A percentile compares a stretch with the other conserved stretches of the same genome.
Evolutionary conservation across 2,797 vertebrate genomes (phyloP).

Genomic region (Nyctibius grandis): DNA sequence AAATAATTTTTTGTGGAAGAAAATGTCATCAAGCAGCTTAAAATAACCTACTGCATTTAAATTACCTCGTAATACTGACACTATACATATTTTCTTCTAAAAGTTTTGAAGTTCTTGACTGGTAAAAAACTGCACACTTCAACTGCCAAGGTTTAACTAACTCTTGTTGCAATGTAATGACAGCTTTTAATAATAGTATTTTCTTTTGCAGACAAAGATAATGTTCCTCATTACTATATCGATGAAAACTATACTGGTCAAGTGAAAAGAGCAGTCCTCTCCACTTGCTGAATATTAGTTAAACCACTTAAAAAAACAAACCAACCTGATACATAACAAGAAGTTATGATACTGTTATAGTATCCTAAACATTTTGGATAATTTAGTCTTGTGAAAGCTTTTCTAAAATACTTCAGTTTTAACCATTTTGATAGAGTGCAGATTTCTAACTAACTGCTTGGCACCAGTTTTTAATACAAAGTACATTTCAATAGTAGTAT

Average conservation of each 20-base stretch:
- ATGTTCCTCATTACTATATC: background rate
- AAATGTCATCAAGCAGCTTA: background rate
- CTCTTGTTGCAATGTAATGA: background rate
- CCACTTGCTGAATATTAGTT: background rate
- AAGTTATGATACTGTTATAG: background rate
- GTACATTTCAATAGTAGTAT: background rate
- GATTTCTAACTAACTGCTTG: background rate
- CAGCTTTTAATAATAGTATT: background rate
- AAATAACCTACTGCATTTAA: background rate
- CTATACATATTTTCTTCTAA: fast-evolving
- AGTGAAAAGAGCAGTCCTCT: background rate
- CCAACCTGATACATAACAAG: fast-evolving
- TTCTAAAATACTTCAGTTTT: background rate
- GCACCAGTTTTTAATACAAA: background rate
- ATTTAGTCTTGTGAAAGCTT: background rate
- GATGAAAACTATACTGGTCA: background rate
- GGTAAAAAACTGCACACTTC: background rate
- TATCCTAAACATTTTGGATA: background rate
- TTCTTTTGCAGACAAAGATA: background rate
- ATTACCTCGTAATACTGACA: background rate
- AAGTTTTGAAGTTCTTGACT: background rate
- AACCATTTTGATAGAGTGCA: background rate
- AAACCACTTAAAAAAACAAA: background rate
- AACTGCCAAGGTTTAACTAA: background rate
- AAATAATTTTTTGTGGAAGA: background rate